Evolutionary conservation across 2,888 invertebrate species (phyloP), one percentile per base, ranked within the genome.

Genomic region (Lepidochrysops patricia): DNA sequence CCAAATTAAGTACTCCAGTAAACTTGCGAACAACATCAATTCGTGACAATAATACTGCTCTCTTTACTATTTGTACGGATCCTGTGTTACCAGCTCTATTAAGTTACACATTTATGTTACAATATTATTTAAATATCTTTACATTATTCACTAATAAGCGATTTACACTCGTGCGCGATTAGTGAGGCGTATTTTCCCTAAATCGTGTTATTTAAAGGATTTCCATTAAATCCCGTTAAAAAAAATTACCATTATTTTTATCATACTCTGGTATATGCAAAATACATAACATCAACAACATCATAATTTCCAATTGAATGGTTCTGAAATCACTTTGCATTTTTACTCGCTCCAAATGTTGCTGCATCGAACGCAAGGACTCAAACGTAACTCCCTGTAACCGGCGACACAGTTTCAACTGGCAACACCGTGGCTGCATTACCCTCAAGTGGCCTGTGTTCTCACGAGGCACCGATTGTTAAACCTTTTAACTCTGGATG

Each of bases 401-500:
- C 1, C 3, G 4, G 23, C 43, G 43, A 9, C 23, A 43, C 19
- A 23, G 43, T 43, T 43, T 43, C 19, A 2, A 12, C 43, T 19
- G 9, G 65, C 58, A 60, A 58, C 63, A 63, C 60, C 65, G 70
- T 67, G 68, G 70, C 68, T 76, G 72, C 76, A 77, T 77, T 77
- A 76, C 67, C 68, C 71, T 75, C 72, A 75, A 74, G 74, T 74
- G 75, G 70, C 72, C 68, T 70, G 65, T 75, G 75, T 80, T 86
- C 85, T 85, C 86, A 85, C 87, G 84, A 82, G 73, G 73, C 70
- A 75, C 79, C 80, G 80, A 82, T 84, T 85, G 84, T 84, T 82
- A 77, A 81, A 80, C 77, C 80, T 78, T 79, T 80, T 77, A 79
- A 82, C 84, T 80, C 79, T 67, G 76, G 74, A 77, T 84, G 75